Conservation (phyloP, 2,888 invertebrate genomes). For the Notodonta ziczac region DNA sequence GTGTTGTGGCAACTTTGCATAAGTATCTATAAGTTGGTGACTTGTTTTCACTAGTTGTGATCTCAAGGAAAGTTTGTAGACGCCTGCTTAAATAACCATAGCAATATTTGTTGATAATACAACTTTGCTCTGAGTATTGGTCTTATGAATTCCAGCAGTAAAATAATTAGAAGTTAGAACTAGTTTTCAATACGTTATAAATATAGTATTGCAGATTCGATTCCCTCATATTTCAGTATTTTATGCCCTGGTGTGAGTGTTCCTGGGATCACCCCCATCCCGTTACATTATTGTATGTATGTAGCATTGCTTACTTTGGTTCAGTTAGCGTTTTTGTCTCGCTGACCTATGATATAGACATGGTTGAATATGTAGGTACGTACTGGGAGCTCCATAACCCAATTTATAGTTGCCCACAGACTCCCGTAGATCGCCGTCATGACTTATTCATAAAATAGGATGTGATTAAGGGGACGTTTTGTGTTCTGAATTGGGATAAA, state of each 20-base stretch:
- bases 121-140: slow-evolving; percentile 13
- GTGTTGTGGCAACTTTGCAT: slow-evolving; percentile 10
- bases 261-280: no score
- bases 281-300: no score
- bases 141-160: background rate
- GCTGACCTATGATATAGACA: no score
- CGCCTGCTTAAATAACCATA: slow-evolving; percentile 30
- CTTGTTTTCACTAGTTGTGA: slow-evolving; percentile 1
- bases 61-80: slow-evolving; percentile 11
- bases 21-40: slow-evolving; percentile 19
- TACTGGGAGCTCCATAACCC: background rate
- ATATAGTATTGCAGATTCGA: no score
- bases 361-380: background rate
- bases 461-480: no score
- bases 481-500: no score
- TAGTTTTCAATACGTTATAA: no score
- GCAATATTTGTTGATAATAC: slow-evolving; percentile 17
- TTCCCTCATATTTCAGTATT: no score
- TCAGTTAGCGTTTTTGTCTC: no score
- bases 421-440: slow-evolving; percentile 12
- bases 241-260: no score
- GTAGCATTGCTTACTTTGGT: no score
- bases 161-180: background rate
- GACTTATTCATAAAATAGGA: slow-evolving; percentile 16
- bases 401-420: slow-evolving; percentile 8